These are phyloP conservation scores for Pteruthius melanotis DNA, from an alignment of 2,113 vertebrate species.

Conservation along the genomic window DNA sequence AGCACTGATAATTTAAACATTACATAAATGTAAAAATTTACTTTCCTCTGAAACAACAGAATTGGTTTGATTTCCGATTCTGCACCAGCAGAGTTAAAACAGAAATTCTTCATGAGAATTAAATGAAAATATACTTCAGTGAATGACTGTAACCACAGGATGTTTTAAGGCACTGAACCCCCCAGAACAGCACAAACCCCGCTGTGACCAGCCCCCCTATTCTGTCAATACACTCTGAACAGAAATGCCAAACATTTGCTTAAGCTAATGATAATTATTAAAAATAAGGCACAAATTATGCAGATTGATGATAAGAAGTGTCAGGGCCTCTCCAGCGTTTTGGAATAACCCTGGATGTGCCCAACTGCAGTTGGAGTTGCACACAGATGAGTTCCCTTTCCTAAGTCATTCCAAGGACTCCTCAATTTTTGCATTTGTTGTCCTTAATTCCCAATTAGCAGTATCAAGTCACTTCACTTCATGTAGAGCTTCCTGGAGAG, in stretches of 20 bases:
- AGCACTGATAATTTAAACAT: background rate
- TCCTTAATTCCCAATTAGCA: background rate
- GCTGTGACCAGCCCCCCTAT: background rate
- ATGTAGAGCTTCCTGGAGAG: background rate
- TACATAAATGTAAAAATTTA: background rate
- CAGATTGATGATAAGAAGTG: background rate
- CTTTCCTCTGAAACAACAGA: background rate
- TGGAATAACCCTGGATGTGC: accelerated
- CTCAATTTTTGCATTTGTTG: too few species aligned
- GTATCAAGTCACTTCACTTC: background rate
- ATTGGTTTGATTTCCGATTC: background rate
- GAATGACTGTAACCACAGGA: background rate
- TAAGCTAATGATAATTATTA: background rate
- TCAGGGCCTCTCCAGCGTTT: background rate
- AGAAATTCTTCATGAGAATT: background rate
- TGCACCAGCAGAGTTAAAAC: background rate
- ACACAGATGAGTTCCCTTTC: background rate
- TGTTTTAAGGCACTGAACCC: background rate
- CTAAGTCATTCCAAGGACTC: background rate
- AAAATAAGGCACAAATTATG: background rate
- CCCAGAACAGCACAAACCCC: background rate
- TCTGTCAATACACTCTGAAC: background rate
- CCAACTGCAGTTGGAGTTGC: background rate
- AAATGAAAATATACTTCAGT: background rate
- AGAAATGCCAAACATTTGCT: background rate